A percentile compares a stretch with the other conserved stretches of the same genome.
phyloP scores from a whole-genome alignment of 2,888 invertebrate species.

The Acronicta aceris region DNA sequence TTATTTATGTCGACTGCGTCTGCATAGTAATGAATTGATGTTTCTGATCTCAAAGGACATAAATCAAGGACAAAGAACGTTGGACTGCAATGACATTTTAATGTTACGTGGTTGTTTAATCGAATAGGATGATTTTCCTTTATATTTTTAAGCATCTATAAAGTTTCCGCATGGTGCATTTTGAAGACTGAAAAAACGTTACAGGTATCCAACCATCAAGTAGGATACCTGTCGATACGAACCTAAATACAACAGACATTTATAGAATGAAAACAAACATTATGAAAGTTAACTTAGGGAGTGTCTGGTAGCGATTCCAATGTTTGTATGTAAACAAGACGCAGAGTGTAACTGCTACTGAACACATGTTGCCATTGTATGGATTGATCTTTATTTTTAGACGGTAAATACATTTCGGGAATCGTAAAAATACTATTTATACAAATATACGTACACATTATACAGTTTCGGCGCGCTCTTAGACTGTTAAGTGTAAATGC shows the following conservation, averaged over 20 bases:
- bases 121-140: no score
- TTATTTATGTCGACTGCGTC: conserved; percentile 30
- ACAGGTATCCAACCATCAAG: no score
- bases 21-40: conserved; percentile 36
- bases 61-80: conserved; percentile 28
- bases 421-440: conserved; percentile 1
- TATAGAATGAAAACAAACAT: conserved; percentile 21
- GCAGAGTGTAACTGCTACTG: conserved; percentile 16
- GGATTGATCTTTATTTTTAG: conserved; percentile 34
- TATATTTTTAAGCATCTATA: background rate
- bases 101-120: background rate
- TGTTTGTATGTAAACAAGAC: conserved; percentile 35
- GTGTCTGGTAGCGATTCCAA: conserved; percentile 4
- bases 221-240: no score
- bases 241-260: conserved; percentile 6
- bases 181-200: no score
- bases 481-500: no score
- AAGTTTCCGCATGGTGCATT: no score
- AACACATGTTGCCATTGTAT: conserved; percentile 44
- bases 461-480: no score
- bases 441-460: no score
- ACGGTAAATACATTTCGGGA: conserved; percentile 3
- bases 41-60: conserved; percentile 20
- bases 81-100: background rate
- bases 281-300: conserved; percentile 14